Conservation (phyloP, 1,140 invertebrate genomes). For the Drosophila sturtevanti region DNA sequence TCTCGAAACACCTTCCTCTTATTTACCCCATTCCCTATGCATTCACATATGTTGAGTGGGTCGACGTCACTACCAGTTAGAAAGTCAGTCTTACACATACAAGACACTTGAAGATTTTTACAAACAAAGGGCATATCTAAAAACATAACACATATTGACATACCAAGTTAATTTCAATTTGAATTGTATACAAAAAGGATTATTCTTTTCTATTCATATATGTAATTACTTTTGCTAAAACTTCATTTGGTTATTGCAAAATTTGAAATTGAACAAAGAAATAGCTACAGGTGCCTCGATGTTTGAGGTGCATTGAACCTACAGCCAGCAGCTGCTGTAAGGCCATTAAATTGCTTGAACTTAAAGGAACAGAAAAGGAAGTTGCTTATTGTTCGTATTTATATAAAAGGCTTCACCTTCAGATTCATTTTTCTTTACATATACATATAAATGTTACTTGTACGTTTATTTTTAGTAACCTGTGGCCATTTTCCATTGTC, state of each 20-base stretch:
- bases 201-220: background rate
- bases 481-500: conserved; percentile 25
- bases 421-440: conserved; percentile 27
- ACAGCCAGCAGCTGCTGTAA: conserved; percentile 7
- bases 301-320: conserved; percentile 56
- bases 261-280: conserved; percentile 7
- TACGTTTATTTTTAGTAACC: conserved; percentile 19
- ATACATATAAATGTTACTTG: conserved; percentile 1
- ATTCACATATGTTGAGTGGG: conserved; percentile 25
- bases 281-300: conserved; percentile 22
- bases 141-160: conserved; percentile 17
- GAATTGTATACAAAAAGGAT: background rate
- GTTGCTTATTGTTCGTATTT: conserved; percentile 47
- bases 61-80: conserved; percentile 67
- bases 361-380: conserved; percentile 59
- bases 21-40: background rate
- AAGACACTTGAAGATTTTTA: conserved; percentile 40
- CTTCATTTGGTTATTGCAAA: background rate
- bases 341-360: conserved; percentile 8
- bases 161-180: conserved; percentile 31
- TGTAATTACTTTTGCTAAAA: background rate
- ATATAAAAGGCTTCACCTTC: conserved; percentile 33
- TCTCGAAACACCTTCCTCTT: background rate
- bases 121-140: conserved; percentile 69
- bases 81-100: conserved; percentile 43